Evolutionary conservation across 37 sponge, comb jelly and placozoan genomes (phyloP), one percentile per base, ranked within the genome.

Genomic region (Beroe ovata): DNA sequence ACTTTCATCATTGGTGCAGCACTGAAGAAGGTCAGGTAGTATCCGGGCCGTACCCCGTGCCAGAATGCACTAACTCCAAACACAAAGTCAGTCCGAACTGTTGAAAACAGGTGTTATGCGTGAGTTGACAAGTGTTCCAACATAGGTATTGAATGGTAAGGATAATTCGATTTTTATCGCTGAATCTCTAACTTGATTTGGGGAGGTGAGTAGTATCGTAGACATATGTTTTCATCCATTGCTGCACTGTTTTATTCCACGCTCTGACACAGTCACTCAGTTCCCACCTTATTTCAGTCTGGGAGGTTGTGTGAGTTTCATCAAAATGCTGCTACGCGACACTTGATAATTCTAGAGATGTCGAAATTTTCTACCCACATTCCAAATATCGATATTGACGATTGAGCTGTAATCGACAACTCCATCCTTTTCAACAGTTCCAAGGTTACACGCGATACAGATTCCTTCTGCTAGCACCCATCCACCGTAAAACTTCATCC

Each of bases 61-160:
- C 84, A 77, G 47, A 77, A 77, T 1, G 84, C 84, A 77, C 84
- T 77, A 1, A 77, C 22, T 39, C 84, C 84, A 77, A 77, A 77
- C 84, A 77, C 84, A 20, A 77, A 77, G 22, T 77, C 84, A 22
- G 84, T 77, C 41, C 84, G 26, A 16, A 77, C 54, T n/a, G n/a
- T n/a, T n/a, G n/a, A n/a, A n/a, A n/a, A n/a, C n/a, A n/a, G n/a
- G n/a, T n/a, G n/a, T n/a, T n/a, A n/a, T n/a, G n/a, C n/a, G n/a
- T n/a, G n/a, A n/a, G n/a, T n/a, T n/a, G n/a, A n/a, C n/a, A n/a
- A n/a, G n/a, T n/a, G n/a, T n/a, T n/a, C n/a, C n/a, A n/a, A n/a
- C n/a, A n/a, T n/a, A n/a, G n/a, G n/a, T n/a, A n/a, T n/a, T n/a
- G n/a, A n/a, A n/a, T n/a, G n/a, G n/a, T n/a, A n/a, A n/a, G n/a